These are phyloP conservation scores for Urocynchramus pylzowi DNA, from an alignment of 2,113 vertebrate genomes.

Conservation along the genomic window DNA sequence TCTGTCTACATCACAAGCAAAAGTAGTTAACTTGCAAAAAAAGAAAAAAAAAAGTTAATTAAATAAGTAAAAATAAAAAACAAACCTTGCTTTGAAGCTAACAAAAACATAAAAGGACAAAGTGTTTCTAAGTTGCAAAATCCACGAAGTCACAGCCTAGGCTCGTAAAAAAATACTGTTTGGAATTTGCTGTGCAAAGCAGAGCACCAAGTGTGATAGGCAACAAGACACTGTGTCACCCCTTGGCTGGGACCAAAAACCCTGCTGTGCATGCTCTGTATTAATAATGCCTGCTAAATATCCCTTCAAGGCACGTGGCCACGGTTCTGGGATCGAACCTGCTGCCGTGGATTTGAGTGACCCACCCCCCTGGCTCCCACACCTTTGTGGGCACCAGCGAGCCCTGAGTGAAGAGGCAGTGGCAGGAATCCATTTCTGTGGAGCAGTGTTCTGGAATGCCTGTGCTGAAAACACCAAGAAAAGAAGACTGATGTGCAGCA, in stretches of 20 bases:
- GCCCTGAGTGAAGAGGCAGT: not conserved
- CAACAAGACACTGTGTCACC: accelerated
- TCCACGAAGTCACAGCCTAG: not conserved
- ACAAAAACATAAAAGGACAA: not conserved
- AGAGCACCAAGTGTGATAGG: not conserved
- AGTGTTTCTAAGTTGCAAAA: not conserved
- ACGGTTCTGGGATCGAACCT: not conserved
- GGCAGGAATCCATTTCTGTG: not conserved
- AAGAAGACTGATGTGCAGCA: not conserved
- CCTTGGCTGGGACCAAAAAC: not conserved
- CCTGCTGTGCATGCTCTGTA: accelerated
- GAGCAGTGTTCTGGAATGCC: not conserved
- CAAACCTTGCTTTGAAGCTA: not conserved
- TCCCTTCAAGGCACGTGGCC: accelerated
- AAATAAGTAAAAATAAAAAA: not conserved
- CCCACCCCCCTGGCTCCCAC: not conserved
- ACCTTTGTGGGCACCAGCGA: not conserved
- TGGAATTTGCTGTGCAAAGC: not conserved
- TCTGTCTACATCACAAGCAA: not conserved
- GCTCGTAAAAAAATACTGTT: not conserved
- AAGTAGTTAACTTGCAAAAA: not conserved
- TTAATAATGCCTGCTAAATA: not conserved
- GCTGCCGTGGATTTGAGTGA: not conserved
- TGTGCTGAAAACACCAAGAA: not conserved
- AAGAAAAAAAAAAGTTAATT: not conserved